Evolutionary conservation across 2,113 vertebrate genomes (phyloP).

Genomic region (Toxotes jaculatrix): DNA sequence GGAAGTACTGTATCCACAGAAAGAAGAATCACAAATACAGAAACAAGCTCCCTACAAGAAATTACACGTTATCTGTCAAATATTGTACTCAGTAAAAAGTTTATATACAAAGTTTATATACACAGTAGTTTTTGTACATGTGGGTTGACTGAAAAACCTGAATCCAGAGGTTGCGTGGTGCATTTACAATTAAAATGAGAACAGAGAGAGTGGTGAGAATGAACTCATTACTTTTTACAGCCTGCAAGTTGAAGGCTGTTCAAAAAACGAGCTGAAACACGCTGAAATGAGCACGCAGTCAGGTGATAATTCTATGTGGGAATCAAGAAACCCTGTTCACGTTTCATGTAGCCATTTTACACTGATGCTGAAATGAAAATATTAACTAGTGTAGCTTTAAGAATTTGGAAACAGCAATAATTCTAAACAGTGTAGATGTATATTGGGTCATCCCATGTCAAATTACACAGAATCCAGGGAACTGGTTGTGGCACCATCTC

Average conservation of each 20-base stretch:
- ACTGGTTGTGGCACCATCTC: no score
- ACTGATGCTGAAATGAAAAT: not conserved
- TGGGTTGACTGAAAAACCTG: not conserved
- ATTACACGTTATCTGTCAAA: no score
- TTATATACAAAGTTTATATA: not conserved
- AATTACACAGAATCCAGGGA: no score
- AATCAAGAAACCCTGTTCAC: no score
- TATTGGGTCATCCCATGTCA: no score
- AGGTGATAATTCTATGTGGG: no score
- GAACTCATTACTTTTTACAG: not conserved
- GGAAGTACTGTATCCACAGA: not conserved
- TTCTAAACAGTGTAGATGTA: not conserved
- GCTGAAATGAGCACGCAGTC: no score
- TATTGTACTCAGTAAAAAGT: no score
- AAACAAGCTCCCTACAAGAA: not conserved
- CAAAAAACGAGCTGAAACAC: not conserved
- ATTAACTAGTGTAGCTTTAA: not conserved
- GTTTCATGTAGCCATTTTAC: not conserved
- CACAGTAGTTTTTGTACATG: not conserved
- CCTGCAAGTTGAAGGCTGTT: not conserved
- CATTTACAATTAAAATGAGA: no score
- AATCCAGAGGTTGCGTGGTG: not conserved
- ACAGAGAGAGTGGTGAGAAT: not conserved
- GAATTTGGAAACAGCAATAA: not conserved
- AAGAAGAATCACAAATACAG: slow-evolving; percentile 47